Evolutionary conservation across 2,797 vertebrate genomes (phyloP), one percentile per base, ranked within the genome.

Genomic region (Arremon aurantiirostris): DNA sequence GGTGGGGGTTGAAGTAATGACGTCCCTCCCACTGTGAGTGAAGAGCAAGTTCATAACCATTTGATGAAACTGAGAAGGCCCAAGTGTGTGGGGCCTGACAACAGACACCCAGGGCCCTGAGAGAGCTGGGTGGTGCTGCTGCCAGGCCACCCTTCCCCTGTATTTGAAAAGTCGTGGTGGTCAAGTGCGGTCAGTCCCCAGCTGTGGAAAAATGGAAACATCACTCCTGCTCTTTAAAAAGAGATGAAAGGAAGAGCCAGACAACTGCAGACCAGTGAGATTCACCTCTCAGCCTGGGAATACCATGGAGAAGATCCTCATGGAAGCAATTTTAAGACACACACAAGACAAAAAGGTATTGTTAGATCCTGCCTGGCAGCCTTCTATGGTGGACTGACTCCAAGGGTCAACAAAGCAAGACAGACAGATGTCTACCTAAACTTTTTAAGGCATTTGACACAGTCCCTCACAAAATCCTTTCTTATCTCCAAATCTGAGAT

Each of bases 31-130:
- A 18, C 16, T 15, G 5, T 3, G 52, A 30, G 17, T 18, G 20
- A 80, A 59, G 60, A 59, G 8, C 39, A 30, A 16, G 21, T 65
- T 59, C 1, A 3, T 6, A 3, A 30, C 3, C 0, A 0, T 24
- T 59, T 46, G 60, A 59, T 59, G 39, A 21, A 34, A 39, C 8
- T 87, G 60, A 59, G 59, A 37, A 44, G 37, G 37, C 4, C 14
- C 66, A 50, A 20, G 11, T 24, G 27, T 64, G 20, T 49, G 27
- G 11, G 41, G 11, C 4, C 19, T 59, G 23, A 44, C 23, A 59
- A 24, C 14, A 24, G 12, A 6, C 17, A 17, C 5, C 60, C 52
- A 39, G 28, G 20, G 20, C 13, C 22, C 44, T 26, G n/a, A 24
- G n/a, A 37, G 16, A 52, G 28, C 6, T 8, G 50, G 11, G 17